Evolutionary conservation across 1,140 invertebrate species (phyloP), one percentile per base, ranked within the genome.

Genomic region (Aethina tumida): DNA sequence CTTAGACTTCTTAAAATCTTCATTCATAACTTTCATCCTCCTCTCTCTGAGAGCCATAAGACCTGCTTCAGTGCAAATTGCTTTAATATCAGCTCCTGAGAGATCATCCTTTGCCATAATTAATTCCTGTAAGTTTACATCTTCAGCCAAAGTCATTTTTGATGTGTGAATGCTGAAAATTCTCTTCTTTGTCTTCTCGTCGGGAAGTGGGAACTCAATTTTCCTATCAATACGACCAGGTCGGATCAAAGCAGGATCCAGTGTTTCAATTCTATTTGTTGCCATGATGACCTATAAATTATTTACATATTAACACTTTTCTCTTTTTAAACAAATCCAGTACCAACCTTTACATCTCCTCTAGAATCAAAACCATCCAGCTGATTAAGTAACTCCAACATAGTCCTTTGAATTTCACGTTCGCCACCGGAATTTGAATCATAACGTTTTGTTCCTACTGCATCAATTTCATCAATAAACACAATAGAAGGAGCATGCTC

Each of bases 381-480:
- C 67, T 99, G 97, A 70, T 99, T 99, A 1, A 99, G 73, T 12
- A 99, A 67, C 64, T 99, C 97, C 65, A 99, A 82, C 97, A 99
- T 99, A 43, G 97, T 99, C 60, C 97, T 76, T 63, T 99, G 97
- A 67, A 99, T 99, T 77, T 99, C 97, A 44, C 97, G 75, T 65
- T 99, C 97, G 45, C 97, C 97, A 26, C 97, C 97, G 49, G 94
- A 99, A 65, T 99, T 99, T 1, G 95, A 98, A 57, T 99, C 97
- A 60, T 99, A 99, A 56, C 93, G 76, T 71, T 99, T 99, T 13
- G 97, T 99, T 32, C 97, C 97, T 20, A 99, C 91, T 41, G 97
- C 97, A 75, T 99, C 97, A 55, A 99, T 99, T 78, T 99, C 97
- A 74, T 99, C 97, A 60, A 99, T 99, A 62, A 99, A 99, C 1